These are phyloP conservation scores for Xenopus laevis DNA, from an alignment of 2,113 vertebrate genomes.

Conservation along the genomic window DNA sequence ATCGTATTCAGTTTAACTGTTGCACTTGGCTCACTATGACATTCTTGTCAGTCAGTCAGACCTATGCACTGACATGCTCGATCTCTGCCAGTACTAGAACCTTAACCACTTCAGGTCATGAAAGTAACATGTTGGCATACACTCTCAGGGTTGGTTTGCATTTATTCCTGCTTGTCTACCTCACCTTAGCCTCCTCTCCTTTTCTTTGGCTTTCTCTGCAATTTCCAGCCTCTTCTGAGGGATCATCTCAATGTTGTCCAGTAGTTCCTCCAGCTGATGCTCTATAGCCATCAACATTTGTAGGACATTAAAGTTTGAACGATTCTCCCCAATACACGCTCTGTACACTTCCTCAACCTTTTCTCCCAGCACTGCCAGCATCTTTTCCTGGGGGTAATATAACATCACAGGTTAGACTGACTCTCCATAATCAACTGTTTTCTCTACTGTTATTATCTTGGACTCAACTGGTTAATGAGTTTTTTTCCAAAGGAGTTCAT, in stretches of 20 bases:
- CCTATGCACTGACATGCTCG: no score
- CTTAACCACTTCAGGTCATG: no score
- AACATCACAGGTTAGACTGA: neutral
- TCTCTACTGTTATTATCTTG: no score
- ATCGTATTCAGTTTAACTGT: no score
- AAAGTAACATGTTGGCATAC: no score
- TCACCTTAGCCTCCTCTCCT: constrained; percentile 73
- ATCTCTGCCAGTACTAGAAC: no score
- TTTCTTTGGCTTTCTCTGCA: constrained; percentile 74
- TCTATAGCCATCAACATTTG: constrained; percentile 83
- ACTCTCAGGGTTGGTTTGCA: no score
- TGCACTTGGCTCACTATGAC: no score
- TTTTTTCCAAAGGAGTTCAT: no score
- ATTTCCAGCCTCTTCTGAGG: constrained; percentile 63
- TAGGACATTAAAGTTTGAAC: constrained; percentile 67
- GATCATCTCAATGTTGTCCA: constrained; percentile 74
- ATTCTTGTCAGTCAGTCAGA: no score
- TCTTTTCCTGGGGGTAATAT: constrained; percentile 63
- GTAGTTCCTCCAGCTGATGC: constrained; percentile 65
- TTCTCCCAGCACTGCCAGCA: constrained; percentile 64
- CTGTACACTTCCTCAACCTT: constrained; percentile 83
- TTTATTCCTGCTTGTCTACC: no score
- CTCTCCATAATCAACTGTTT: neutral
- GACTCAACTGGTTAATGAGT: no score
- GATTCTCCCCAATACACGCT: constrained; percentile 68